Conservation (phyloP, 2,888 invertebrate genomes). For the Pycnomerus fuliginosus region DNA sequence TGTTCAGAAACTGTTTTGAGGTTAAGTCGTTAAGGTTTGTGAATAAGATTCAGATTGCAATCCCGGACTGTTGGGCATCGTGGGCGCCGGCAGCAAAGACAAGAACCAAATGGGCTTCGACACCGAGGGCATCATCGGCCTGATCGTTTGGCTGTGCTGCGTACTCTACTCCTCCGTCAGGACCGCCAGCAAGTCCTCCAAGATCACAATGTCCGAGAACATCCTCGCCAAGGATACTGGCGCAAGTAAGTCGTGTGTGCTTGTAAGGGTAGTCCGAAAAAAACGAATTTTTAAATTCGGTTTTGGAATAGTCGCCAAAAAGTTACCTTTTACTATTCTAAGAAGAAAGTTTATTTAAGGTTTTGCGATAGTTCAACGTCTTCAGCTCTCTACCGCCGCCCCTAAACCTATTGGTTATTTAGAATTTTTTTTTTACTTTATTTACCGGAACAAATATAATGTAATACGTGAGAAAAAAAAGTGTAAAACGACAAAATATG, state of each 20-base stretch:
- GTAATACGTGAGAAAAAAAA: too few species aligned
- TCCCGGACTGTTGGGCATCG: slow-evolving; percentile 64
- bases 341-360: too few species aligned
- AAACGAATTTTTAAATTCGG: too few species aligned
- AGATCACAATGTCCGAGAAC: slow-evolving; percentile 84
- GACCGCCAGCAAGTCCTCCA: slow-evolving; percentile 90
- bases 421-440: too few species aligned
- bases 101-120: slow-evolving; percentile 66
- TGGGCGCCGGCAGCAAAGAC: slow-evolving; percentile 40
- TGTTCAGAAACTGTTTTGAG: not conserved
- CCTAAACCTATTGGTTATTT: too few species aligned
- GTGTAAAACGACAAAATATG: too few species aligned
- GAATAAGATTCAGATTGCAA: slow-evolving; percentile 77
- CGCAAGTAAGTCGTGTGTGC: slow-evolving; percentile 57
- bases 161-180: slow-evolving; percentile 95
- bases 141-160: slow-evolving; percentile 92
- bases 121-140: slow-evolving; percentile 87
- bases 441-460: too few species aligned
- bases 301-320: too few species aligned
- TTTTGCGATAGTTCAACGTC: too few species aligned
- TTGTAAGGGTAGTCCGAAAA: too few species aligned
- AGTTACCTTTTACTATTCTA: too few species aligned
- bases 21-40: slow-evolving; percentile 22
- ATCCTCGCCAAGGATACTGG: slow-evolving; percentile 72
- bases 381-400: too few species aligned